Evolutionary conservation across 1,140 invertebrate species (phyloP).

Genomic region (Cydia fagiglandana): DNA sequence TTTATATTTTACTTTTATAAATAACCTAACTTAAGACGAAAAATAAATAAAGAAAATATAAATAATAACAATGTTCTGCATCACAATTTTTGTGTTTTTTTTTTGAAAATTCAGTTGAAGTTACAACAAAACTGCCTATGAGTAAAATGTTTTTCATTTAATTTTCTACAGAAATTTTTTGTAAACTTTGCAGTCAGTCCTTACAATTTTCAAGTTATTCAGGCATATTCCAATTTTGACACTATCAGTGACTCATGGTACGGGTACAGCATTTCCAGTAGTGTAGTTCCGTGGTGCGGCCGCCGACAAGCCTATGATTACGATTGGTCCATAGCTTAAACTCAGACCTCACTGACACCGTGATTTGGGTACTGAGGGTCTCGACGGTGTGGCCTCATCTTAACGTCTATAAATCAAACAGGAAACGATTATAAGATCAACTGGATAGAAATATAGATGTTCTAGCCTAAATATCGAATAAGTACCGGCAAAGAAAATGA

Average conservation of each 20-base stretch:
- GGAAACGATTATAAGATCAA: background rate
- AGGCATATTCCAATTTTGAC: no score
- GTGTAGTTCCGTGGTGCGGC: background rate
- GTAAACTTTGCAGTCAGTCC: background rate
- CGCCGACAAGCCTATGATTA: conserved; percentile 28
- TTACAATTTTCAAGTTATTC: background rate
- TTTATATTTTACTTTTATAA: no score
- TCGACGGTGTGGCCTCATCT: background rate
- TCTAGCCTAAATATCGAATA: no score
- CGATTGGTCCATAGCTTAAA: conserved; percentile 10
- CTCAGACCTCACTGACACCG: background rate
- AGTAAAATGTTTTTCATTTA: background rate
- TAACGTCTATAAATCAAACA: background rate
- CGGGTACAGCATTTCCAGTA: no score
- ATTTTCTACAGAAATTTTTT: background rate
- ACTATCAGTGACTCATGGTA: no score
- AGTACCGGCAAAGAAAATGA: no score
- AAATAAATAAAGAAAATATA: no score
- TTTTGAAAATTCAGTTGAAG: no score
- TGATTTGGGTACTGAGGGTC: conserved; percentile 20
- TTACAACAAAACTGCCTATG: no score
- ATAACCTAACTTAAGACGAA: no score
- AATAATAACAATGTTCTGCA: no score
- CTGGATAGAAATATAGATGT: background rate
- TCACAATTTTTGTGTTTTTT: no score